A percentile compares a stretch with the other conserved stretches of the same genome.
These are phyloP conservation scores for Passerina amoena DNA, from an alignment of 2,113 vertebrate species.

Conservation along the genomic window DNA sequence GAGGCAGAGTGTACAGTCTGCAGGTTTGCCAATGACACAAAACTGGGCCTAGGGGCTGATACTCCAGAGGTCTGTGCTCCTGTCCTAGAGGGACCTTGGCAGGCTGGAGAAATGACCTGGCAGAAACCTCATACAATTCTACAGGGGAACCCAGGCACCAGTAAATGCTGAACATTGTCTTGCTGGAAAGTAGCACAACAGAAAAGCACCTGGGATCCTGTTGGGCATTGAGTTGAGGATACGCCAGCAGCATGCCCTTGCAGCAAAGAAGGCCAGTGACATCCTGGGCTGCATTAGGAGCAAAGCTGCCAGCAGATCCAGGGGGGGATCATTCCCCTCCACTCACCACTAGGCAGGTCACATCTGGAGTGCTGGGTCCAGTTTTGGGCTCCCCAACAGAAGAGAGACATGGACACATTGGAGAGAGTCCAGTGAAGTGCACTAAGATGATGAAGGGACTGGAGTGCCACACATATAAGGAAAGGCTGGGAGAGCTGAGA, in stretches of 20 bases:
- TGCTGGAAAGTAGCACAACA: neutral
- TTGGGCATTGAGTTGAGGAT: neutral
- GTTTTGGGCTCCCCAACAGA: neutral
- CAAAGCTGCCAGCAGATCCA: neutral
- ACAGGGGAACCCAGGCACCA: neutral
- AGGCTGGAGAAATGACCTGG: neutral
- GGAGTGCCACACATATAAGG: accelerated
- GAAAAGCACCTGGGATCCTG: neutral
- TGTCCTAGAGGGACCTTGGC: neutral
- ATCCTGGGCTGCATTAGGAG: neutral
- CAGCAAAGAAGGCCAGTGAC: neutral
- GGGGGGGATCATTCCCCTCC: neutral
- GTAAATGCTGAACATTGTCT: neutral
- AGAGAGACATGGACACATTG: neutral
- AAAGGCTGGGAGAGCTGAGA: neutral
- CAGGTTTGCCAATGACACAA: neutral
- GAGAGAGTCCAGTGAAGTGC: neutral
- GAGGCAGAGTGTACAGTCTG: neutral
- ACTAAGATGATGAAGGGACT: neutral
- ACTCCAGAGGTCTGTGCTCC: accelerated
- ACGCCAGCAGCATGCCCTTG: neutral
- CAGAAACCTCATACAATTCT: neutral
- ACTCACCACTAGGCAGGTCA: neutral
- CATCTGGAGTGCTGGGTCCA: neutral
- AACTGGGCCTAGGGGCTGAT: neutral